Conservation (phyloP, 2,113 vertebrate species). For the Prinia subflava region DNA sequence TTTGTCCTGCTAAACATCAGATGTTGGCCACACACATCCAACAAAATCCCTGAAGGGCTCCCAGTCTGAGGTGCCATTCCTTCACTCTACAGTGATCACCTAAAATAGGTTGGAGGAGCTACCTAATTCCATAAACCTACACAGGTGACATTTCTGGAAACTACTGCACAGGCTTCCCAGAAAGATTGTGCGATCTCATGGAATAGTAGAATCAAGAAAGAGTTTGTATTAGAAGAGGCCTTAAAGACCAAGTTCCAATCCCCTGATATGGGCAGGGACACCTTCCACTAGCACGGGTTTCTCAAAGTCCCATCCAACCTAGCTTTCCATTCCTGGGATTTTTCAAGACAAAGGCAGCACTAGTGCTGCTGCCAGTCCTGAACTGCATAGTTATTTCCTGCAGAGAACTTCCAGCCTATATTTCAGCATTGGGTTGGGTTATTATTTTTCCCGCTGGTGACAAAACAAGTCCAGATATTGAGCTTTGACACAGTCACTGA, state of each 20-base stretch:
- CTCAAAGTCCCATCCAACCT: not conserved
- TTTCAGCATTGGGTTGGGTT: not conserved
- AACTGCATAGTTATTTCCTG: not conserved
- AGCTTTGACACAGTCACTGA: not conserved
- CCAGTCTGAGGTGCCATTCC: not conserved
- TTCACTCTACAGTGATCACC: not conserved
- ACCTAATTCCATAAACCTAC: not conserved
- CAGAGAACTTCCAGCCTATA: not conserved
- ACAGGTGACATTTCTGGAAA: not conserved
- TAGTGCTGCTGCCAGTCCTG: not conserved
- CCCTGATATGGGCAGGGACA: not conserved
- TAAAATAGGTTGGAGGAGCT: not conserved
- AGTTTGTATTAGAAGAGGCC: not conserved
- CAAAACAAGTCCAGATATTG: not conserved
- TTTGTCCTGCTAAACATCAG: not conserved
- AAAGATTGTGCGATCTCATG: not conserved
- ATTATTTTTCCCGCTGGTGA: accelerated
- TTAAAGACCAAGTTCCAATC: not conserved
- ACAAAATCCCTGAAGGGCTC: not conserved
- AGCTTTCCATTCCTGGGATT: not conserved
- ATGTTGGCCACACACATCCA: not conserved
- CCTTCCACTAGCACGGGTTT: not conserved
- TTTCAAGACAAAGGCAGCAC: not conserved
- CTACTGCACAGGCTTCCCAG: not conserved
- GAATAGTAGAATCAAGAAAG: not conserved